Evolutionary conservation across 2,888 invertebrate species (phyloP), one percentile per base, ranked within the genome.

Genomic region (Timandra comae): DNA sequence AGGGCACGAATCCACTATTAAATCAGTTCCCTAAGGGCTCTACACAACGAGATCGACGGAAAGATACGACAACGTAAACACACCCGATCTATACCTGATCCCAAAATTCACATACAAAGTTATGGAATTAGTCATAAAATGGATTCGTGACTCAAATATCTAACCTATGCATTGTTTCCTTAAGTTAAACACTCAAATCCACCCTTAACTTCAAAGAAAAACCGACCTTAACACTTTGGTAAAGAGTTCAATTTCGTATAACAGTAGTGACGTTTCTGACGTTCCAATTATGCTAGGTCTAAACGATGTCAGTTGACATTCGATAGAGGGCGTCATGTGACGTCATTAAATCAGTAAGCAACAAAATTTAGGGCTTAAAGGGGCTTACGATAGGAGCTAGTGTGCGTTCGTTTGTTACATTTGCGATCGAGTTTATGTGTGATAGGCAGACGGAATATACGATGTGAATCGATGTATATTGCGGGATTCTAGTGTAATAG

Each of bases 91-190:
- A 55, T 72, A 78, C 79, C 78, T 80, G 80, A 78, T 79, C 79
- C 80, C 77, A 64, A 74, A 77, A 80, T 79, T 77, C 84, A 76
- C 84, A 84, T 85, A 82, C 79, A 77, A 80, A 85, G 84, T 85
- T 85, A 85, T 85, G 82, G 82, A 85, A 84, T 85, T 85, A 85
- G 78, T 84, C 84, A 80, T 85, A 85, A 85, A 85, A 85, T 81
- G 81, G 75, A 72, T 79, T 74, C 84, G 84, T 85, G 84, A 82
- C 84, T 84, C 75, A 84, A 85, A 84, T 85, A 79, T 77, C 77
- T 78, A 84, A 79, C 81, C 73, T 78, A 74, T 77, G 72, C 74
- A 68, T 59, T 64, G 62, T 49, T 38, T 31, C 13, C 23, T 12
- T 38, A 30, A 27, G 30, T 33, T 38, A 44, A 55, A 37, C 35